Conservation (phyloP, 2,888 invertebrate genomes). For the Rosalia funebris region DNA sequence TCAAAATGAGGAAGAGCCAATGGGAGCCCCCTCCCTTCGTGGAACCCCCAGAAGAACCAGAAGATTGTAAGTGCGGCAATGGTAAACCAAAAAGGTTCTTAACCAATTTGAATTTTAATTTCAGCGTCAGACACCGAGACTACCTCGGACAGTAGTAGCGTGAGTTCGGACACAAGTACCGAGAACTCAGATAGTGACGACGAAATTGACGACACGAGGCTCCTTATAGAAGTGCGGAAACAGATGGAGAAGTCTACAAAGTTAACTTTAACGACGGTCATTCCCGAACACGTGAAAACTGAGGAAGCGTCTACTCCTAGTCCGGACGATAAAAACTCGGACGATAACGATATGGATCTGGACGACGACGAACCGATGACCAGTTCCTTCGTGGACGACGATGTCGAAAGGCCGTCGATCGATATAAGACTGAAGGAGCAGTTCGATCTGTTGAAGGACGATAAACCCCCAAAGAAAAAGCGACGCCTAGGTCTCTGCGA, state of each 20-base stretch:
- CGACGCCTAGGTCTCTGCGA: conserved; percentile 69
- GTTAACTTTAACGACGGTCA: conserved; percentile 23
- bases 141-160: conserved; percentile 60
- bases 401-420: conserved; percentile 48
- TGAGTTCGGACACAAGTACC: conserved; percentile 65
- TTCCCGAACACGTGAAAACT: conserved; percentile 25
- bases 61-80: conserved; percentile 47
- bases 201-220: conserved; percentile 59
- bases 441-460: conserved; percentile 54
- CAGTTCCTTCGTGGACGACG: conserved; percentile 49
- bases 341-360: conserved; percentile 31
- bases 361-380: conserved; percentile 49
- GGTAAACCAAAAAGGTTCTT: not conserved
- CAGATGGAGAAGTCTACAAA: conserved; percentile 53
- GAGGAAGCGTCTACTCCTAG: conserved; percentile 39
- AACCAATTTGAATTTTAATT: conserved; percentile 35
- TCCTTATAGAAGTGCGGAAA: conserved; percentile 59
- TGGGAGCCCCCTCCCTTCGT: conserved; percentile 75
- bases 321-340: conserved; percentile 42
- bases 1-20: conserved; percentile 78
- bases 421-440: conserved; percentile 58
- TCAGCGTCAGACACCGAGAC: conserved; percentile 58
- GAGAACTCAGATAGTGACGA: conserved; percentile 66
- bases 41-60: conserved; percentile 41
- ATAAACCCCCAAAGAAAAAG: conserved; percentile 59